Evolutionary conservation across 2,113 vertebrate species (phyloP), one percentile per base, ranked within the genome.

Genomic region (Ailurus styani): DNA sequence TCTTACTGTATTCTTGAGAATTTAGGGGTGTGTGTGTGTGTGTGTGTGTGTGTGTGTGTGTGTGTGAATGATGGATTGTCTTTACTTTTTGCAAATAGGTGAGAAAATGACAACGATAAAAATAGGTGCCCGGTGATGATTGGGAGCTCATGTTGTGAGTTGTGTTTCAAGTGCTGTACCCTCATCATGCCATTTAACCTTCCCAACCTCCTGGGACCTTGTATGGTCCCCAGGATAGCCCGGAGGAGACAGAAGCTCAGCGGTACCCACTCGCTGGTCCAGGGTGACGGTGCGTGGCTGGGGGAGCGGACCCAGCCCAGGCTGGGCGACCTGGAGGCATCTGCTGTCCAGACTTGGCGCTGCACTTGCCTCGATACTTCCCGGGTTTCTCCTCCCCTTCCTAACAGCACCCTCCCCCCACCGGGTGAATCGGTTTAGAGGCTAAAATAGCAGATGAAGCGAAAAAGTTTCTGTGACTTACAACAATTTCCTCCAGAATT

Each of bases 381-480:
- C 54, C 42, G 7, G 90, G 0, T 54, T 86, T 95, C 66, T 96
- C 18, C 42, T 60, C 86, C 68, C 87, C n/a, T 62, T 54, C 20
- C 62, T n/a, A 54, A 95, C 4, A 55, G 47, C 94, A 27, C 23
- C 37, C 10, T 62, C 50, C 50, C 60, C 15, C 5, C 42, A 12
- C 87, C 73, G 91, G 75, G 60, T 64, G 78, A 86, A 66, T 95
- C 79, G 37, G 85, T 70, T 45, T 91, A 77, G 82, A 96, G 93
- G 96, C 47, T 97, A 94, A 98, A 98, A 98, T 90, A 98, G 91
- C 98, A 98, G 95, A 98, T 98, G 96, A 98, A 98, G 89, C 98
- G 97, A 93, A 98, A 97, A 98, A 98, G 97, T 98, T 98, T 98
- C 90, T 98, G 95, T 98, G 98, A 98, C 94, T 98, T 98, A 84